Evolutionary conservation across 2,113 vertebrate species (phyloP).

Genomic region (Variabilichromis moorii): DNA sequence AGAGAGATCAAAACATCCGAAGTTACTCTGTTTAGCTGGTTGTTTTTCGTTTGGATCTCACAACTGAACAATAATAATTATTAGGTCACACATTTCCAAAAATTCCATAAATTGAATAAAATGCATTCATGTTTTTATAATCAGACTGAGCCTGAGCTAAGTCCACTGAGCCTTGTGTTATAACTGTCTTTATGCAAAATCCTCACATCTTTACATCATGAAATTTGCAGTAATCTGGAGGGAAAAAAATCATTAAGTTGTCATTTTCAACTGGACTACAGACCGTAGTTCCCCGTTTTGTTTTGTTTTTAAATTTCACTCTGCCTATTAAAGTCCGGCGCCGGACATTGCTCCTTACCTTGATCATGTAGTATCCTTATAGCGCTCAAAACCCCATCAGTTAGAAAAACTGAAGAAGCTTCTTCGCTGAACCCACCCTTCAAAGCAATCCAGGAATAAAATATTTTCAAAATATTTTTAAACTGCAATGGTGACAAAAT

Average conservation of each 20-base stretch:
- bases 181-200: neutral
- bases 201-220: neutral
- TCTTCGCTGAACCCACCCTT: neutral
- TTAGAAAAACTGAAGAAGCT: neutral
- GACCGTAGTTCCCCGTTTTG: neutral
- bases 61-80: neutral
- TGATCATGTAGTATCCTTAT: neutral
- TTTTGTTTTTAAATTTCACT: neutral
- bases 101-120: neutral
- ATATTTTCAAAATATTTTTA: neutral
- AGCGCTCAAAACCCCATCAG: neutral
- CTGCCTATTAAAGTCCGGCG: neutral
- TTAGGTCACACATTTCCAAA: neutral
- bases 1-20: neutral
- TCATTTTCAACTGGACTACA: neutral
- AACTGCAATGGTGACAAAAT: neutral
- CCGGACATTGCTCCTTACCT: slow-evolving; percentile 16
- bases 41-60: neutral
- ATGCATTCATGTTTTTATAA: neutral
- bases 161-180: neutral
- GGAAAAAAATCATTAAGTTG: neutral
- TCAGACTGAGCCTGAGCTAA: neutral
- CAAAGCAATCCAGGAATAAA: neutral
- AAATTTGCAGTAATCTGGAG: neutral
- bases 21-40: neutral